A percentile compares a stretch with the other conserved stretches of the same genome.
Conservation (phyloP, 2,113 vertebrate species). For the Pongo pygmaeus region DNA sequence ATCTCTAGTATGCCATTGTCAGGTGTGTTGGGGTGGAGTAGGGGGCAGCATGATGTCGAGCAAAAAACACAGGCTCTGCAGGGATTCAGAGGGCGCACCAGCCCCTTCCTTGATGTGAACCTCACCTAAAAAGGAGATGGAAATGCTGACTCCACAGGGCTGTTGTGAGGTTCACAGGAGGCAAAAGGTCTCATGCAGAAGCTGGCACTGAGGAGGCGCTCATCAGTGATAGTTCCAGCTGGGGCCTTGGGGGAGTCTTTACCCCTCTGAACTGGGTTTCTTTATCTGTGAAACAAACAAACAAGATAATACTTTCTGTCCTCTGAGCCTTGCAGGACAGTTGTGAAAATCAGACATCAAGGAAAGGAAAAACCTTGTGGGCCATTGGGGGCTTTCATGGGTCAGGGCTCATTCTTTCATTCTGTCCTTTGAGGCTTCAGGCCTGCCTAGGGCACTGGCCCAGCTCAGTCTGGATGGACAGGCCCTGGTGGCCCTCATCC, state of each 20-base stretch:
- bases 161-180: background rate
- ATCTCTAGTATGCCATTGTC: background rate
- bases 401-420: background rate
- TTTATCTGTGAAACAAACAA: background rate
- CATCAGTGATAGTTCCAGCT: background rate
- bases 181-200: background rate
- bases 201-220: background rate
- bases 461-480: background rate
- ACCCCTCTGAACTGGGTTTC: background rate
- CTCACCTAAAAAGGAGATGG: background rate
- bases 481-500: background rate
- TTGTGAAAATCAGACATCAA: background rate
- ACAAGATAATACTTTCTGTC: background rate
- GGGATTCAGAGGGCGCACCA: background rate
- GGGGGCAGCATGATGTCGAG: background rate
- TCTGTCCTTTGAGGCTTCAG: background rate
- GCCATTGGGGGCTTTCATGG: background rate
- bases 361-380: background rate
- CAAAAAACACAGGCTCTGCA: background rate
- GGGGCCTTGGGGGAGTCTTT: background rate
- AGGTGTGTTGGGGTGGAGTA: background rate
- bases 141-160: too few relatives aligned
- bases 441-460: background rate
- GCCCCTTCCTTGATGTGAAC: background rate
- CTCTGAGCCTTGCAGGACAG: background rate